These are phyloP conservation scores for Pemphredon lugubris DNA, from an alignment of 2,888 invertebrate species.

Conservation along the genomic window DNA sequence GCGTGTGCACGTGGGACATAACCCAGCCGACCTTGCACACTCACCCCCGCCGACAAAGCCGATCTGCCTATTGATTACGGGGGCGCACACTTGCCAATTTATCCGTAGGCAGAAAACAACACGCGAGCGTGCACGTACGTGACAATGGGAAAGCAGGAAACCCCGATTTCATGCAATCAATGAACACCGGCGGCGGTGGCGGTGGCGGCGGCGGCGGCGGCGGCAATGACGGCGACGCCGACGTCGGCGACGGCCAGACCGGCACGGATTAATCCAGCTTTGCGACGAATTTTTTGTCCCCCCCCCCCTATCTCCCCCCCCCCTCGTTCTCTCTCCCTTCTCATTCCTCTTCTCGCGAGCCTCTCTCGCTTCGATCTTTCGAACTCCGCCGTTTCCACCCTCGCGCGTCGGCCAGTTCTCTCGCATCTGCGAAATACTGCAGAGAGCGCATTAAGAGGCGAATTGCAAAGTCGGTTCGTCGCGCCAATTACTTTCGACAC, in stretches of 20 bases:
- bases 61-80: constrained; percentile 69
- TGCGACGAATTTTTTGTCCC: constrained; percentile 60
- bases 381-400: neutral
- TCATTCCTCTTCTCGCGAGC: constrained; percentile 1
- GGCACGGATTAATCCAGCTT: constrained; percentile 64
- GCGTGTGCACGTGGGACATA: constrained; percentile 38
- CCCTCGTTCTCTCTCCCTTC: constrained; percentile 18
- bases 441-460: constrained; percentile 39
- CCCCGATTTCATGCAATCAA: constrained; percentile 72
- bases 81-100: constrained; percentile 71
- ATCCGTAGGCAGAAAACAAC: constrained; percentile 69
- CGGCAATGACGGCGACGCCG: constrained; percentile 43
- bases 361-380: neutral
- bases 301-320: constrained; percentile 26
- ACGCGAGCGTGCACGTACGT: constrained; percentile 60
- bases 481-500: constrained; percentile 52
- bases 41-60: constrained; percentile 59
- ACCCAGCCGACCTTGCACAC: constrained; percentile 58
- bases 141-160: constrained; percentile 70
- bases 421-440: constrained; percentile 45
- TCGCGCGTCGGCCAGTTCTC: constrained; percentile 2
- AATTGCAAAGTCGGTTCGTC: constrained; percentile 46
- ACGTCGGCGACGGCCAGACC: constrained; percentile 52
- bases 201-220: constrained; percentile 40
- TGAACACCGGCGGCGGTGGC: constrained; percentile 60